phyloP scores from a whole-genome alignment of 2,888 invertebrate species.

The Eupsilia transversa region DNA sequence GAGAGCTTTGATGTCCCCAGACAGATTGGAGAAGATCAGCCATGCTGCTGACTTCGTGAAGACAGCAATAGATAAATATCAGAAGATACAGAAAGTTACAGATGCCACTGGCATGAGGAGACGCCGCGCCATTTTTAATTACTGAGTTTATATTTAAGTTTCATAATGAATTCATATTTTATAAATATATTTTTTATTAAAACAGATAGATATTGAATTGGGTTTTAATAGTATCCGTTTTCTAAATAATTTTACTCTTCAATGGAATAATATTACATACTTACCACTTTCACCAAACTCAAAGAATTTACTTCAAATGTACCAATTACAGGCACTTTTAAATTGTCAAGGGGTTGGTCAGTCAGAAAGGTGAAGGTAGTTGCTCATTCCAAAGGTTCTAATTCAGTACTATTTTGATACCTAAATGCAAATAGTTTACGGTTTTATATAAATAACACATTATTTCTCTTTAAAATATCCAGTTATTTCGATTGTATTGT shows the following conservation, averaged over 20 bases:
- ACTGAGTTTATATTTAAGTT: conserved; percentile 23
- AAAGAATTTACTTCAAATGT: too few relatives aligned
- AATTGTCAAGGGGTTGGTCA: too few relatives aligned
- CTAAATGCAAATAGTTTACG: background rate
- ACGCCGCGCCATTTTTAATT: conserved; percentile 73
- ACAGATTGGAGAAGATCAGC: conserved; percentile 91
- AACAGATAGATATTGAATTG: conserved; percentile 12
- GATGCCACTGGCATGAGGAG: conserved; percentile 70
- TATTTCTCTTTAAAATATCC: background rate
- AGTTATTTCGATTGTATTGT: background rate
- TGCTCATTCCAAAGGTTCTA: too few relatives aligned
- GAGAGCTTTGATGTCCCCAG: conserved; percentile 90
- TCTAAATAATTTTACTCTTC: background rate
- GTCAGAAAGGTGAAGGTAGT: too few relatives aligned
- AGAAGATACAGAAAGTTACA: conserved; percentile 82
- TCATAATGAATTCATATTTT: conserved; percentile 27
- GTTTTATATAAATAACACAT: background rate
- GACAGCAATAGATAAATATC: conserved; percentile 91
- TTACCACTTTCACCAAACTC: background rate
- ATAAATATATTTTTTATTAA: conserved; percentile 50
- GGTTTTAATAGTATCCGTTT: background rate
- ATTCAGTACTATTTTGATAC: background rate
- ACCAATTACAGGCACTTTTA: too few relatives aligned
- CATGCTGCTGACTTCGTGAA: conserved; percentile 91
- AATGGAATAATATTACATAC: background rate